Evolutionary conservation across 1,140 invertebrate species (phyloP), one percentile per base, ranked within the genome.

Genomic region (Bombus difficillimus): DNA sequence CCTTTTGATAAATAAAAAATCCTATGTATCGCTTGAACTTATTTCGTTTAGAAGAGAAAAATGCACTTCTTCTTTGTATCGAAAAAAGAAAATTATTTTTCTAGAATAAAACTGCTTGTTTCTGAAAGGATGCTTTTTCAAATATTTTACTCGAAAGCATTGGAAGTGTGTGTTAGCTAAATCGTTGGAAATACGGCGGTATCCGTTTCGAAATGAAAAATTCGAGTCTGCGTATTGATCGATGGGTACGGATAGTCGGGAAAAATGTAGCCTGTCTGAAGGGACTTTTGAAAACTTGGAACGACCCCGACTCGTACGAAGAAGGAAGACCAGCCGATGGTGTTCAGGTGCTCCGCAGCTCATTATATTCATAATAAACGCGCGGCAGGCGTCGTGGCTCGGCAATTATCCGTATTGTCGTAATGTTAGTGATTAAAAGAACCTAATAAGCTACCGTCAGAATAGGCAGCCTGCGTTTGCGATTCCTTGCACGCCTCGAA

Each of bases 351-450:
- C 66, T 82, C 59, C 73, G 64, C 59, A 80, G 90, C 88, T 92
- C 85, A 87, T 92, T 90, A 90, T 89, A 87, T 85, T 88, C 80
- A 86, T 90, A 89, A 92, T 92, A 91, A 90, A 91, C 88, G 80
- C 87, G 69, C 84, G 83, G 76, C 84, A 86, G 88, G 81, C 83
- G 73, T 81, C 72, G 78, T 59, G 71, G 80, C 81, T 71, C 81
- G 85, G 59, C 88, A 93, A 93, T 93, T 94, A 94, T 92, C 86
- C 90, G 86, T 91, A 92, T 93, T 92, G 92, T 88, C 80, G 88
- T 94, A 94, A 94, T 93, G 91, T 87, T 88, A 88, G 93, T 93
- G 91, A 94, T 94, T 94, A 94, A 94, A 93, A 92, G 91, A 92
- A 93, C 77, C 88, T 94, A 94, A 94, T 93, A 93, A 94, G 92